Conservation (phyloP, 2,113 vertebrate species). For the Hemiscyllium ocellatum region DNA sequence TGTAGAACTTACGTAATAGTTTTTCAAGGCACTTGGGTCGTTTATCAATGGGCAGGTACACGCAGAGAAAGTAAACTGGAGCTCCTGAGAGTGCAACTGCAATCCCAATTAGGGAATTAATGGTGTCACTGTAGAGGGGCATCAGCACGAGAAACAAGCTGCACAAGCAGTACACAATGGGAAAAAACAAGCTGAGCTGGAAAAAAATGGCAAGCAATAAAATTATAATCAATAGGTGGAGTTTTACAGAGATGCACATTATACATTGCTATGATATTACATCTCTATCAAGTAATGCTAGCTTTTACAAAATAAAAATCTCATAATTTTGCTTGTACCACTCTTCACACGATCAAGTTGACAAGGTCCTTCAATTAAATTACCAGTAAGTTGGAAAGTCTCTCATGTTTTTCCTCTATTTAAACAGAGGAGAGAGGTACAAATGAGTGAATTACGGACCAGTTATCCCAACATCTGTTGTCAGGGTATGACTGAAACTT, state of each 20-base stretch:
- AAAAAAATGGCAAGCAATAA: constrained; percentile 1
- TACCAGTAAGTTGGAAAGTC: not conserved
- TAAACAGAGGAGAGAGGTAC: not conserved
- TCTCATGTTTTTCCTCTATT: not conserved
- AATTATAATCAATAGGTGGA: not conserved
- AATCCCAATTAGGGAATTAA: constrained; percentile 68
- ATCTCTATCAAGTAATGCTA: not conserved
- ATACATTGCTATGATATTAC: not conserved
- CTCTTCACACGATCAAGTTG: not conserved
- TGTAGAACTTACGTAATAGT: constrained; percentile 51
- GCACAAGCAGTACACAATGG: constrained; percentile 66
- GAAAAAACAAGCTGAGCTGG: constrained; percentile 68
- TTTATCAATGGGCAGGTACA: constrained; percentile 56
- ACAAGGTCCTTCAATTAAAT: not conserved
- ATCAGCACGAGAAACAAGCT: constrained; percentile 66
- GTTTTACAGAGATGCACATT: not conserved
- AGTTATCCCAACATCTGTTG: not conserved
- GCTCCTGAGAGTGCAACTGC: constrained; percentile 61
- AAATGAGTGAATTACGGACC: not conserved
- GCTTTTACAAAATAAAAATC: not conserved
- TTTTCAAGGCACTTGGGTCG: constrained; percentile 55
- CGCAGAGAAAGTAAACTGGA: constrained; percentile 62
- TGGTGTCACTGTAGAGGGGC: constrained; percentile 66
- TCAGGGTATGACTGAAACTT: not conserved
- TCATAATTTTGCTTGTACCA: not conserved